Base-by-base conservation (phyloP, 2,888 invertebrate species). In the Euplagia quadripunctaria region DNA sequence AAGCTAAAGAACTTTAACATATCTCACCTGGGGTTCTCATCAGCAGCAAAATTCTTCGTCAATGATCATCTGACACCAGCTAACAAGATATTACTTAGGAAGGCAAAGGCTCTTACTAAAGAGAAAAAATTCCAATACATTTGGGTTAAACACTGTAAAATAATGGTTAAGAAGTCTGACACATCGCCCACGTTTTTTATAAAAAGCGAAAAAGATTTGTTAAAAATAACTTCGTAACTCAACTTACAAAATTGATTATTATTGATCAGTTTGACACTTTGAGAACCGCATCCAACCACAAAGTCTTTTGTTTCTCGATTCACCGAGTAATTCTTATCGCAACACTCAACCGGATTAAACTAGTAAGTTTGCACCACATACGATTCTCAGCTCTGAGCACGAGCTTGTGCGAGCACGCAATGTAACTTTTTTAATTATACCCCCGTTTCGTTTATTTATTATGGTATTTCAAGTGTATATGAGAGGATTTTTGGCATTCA, bases 31-130 rank as follows among this genome's bases (percentile, higher is more conserved):
- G 67, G 52, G n/a, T 67, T 41, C 41, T 17, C 52, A 14, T 11
- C 67, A 41, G 17, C 67, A 1, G 31, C 31, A 0, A 67, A 41
- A 14, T 67, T 67, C 31, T 67, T 52, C 31, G 63, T 70, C 0
- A 70, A 70, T 14, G 69, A 70, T n/a, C 70, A 70, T 17, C 49
- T 70, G 11, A 70, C 70, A 14, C 64, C 11, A 31, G 11, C 20
- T 4, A 70, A 70, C 11, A 70, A 64, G 49, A 42, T 20, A 31
- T n/a, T 70, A 17, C 17, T 70, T 14, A 52, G 4, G 1, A 64
- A 64, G 42, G 70, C 64, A 11, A 70, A 64, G 42, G 8, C 70
- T 17, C 31, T 70, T 1, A 72, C 74, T 16, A 43, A 31, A 69
- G 16, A 20, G 5, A 49, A 64, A 16, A 31, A 31, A 58, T 72